Conservation (phyloP, 2,797 vertebrate genomes). For the Trachurus trachurus region DNA sequence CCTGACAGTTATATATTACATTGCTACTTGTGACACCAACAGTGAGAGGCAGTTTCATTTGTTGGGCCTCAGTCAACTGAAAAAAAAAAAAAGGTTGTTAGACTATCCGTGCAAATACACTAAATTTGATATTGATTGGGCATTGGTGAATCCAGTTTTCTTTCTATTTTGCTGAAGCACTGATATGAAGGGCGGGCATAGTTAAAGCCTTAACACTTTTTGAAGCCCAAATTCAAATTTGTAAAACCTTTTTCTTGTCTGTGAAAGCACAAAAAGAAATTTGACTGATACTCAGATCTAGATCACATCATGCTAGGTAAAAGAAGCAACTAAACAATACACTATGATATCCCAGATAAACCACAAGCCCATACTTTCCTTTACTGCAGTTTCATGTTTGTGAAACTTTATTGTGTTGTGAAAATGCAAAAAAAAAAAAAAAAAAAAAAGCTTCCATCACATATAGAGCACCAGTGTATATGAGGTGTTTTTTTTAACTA, state of each 20-base stretch:
- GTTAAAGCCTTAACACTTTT: not conserved
- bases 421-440: too few relatives aligned
- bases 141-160: too few relatives aligned
- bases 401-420: not conserved
- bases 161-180: too few relatives aligned
- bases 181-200: not conserved
- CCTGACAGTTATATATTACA: not conserved
- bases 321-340: too few relatives aligned
- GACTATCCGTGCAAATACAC: not conserved
- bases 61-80: conserved; percentile 24
- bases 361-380: too few relatives aligned
- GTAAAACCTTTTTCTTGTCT: too few relatives aligned
- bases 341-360: too few relatives aligned
- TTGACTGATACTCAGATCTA: too few relatives aligned
- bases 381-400: too few relatives aligned
- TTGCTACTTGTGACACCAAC: not conserved
- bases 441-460: not conserved
- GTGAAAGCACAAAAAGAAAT: too few relatives aligned
- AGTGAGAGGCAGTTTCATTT: not conserved
- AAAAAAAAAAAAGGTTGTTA: conserved; percentile 22
- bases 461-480: not conserved
- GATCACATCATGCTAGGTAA: too few relatives aligned
- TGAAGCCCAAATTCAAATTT: too few relatives aligned
- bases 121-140: not conserved
- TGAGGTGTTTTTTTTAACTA: not conserved